These are phyloP conservation scores for Echeneis naucrates DNA, from an alignment of 2,797 vertebrate species.

Conservation along the genomic window DNA sequence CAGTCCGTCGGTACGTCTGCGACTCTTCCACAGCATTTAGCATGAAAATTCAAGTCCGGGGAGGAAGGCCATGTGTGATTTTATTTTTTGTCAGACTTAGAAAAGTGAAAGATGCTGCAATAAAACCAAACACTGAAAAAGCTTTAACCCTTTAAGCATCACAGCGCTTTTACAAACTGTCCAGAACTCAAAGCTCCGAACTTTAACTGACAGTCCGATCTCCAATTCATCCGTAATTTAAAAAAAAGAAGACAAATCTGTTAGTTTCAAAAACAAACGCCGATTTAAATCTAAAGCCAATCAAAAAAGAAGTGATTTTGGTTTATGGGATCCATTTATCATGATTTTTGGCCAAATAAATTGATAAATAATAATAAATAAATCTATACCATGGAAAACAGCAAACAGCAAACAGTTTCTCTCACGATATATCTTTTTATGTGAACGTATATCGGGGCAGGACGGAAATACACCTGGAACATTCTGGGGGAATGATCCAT, in stretches of 20 bases:
- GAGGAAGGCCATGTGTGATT: too few species aligned
- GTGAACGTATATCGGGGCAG: too few species aligned
- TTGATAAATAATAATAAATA: too few species aligned
- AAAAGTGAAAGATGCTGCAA: conserved; percentile 8
- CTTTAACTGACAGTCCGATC: too few species aligned
- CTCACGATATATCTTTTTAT: too few species aligned
- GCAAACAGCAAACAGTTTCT: too few species aligned
- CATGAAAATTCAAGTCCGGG: conserved; percentile 43
- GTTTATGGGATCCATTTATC: too few species aligned
- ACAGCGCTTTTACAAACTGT: neutral
- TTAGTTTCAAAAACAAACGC: neutral
- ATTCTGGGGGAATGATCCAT: neutral
- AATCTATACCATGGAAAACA: too few species aligned
- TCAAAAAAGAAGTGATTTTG: too few species aligned
- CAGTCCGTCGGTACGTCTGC: conserved; percentile 21
- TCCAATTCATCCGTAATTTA: neutral
- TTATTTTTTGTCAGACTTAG: conserved; percentile 26
- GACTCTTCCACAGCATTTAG: conserved; percentile 31
- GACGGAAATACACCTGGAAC: too few species aligned
- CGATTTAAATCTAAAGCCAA: too few species aligned
- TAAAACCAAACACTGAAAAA: neutral
- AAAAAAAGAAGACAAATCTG: neutral
- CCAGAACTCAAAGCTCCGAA: neutral
- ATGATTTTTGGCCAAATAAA: too few species aligned
- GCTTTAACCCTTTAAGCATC: neutral